Evolutionary conservation across 1,140 invertebrate species (phyloP), one percentile per base, ranked within the genome.

Genomic region (Atta texana): DNA sequence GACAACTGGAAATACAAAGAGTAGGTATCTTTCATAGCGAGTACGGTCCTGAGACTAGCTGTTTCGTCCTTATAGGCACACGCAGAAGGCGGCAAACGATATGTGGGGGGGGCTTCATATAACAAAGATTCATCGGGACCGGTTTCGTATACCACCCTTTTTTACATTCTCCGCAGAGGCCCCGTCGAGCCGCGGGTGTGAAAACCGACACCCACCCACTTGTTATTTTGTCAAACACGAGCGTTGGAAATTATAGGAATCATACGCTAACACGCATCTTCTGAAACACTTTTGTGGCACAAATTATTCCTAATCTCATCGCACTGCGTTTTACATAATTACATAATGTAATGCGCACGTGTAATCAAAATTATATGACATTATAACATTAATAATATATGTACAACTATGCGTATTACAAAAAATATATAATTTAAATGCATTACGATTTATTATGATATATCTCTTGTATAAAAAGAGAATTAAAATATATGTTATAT

Each of bases 181-280:
- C 94, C 94, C 92, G 94, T 71, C 86, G 94, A 86, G 94, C 87
- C 87, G 75, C 92, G 93, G 94, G 95, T 95, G 95, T 95, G 95
- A 95, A 95, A 95, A 95, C 94, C 91, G 93, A 95, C 95, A 95
- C 95, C 94, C 94, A 93, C 93, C 94, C 92, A 93, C 94, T 95
- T 94, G 94, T 95, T 95, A 95, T 95, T 95, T 95, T 94, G 94
- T 95, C 94, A 95, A 95, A 94, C 93, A 93, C 90, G 75, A 93
- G 90, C 85, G 86, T 75, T 92, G 89, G 91, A 95, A 94, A 95
- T 95, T 95, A 95, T 94, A 94, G 93, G 92, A 94, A 94, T 95
- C 89, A 91, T 90, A 72, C 61, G 59, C 75, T 66, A 69, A 77
- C 63, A 51, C 39, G 31, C 53, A 53, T 68, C 64, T 55, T n/a